Conservation (phyloP, 53 echinoderm and acorn worm genomes). For the Luidia sarsii region DNA sequence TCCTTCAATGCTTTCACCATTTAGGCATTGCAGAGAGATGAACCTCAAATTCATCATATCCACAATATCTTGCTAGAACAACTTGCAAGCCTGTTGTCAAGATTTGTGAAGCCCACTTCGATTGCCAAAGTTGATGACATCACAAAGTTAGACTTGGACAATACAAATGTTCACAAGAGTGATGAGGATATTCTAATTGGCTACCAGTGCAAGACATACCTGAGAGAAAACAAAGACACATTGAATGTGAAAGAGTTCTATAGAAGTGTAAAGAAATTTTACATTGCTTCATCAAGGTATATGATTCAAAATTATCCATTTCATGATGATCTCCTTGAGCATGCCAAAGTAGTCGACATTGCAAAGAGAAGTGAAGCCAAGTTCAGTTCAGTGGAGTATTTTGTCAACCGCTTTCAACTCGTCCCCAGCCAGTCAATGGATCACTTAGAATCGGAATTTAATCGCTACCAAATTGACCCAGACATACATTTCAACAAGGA, state of each 20-base stretch:
- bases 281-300: conserved; percentile 25
- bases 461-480: conserved; percentile 42
- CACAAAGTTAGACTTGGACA: conserved; percentile 33
- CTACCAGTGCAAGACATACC: conserved; percentile 24
- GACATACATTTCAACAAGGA: conserved; percentile 17
- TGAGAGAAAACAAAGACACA: conserved; percentile 38
- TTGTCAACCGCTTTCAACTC: conserved; percentile 40
- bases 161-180: conserved; percentile 33
- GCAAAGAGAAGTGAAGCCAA: conserved; percentile 16
- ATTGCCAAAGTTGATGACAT: conserved; percentile 30
- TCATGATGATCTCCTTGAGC: conserved; percentile 41
- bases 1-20: background rate
- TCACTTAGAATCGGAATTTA: conserved; percentile 48
- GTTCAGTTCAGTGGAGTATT: conserved; percentile 53
- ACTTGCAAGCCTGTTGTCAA: conserved; percentile 30
- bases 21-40: conserved; percentile 53
- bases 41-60: conserved; percentile 43
- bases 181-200: conserved; percentile 36
- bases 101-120: conserved; percentile 41
- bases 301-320: conserved; percentile 56
- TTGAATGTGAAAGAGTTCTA: conserved; percentile 15
- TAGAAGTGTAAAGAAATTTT: conserved; percentile 33
- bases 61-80: conserved; percentile 51
- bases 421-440: conserved; percentile 49
- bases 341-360: conserved; percentile 51